Conservation (phyloP, 2,113 vertebrate genomes). For the Ophthalmolycus amberensis region DNA sequence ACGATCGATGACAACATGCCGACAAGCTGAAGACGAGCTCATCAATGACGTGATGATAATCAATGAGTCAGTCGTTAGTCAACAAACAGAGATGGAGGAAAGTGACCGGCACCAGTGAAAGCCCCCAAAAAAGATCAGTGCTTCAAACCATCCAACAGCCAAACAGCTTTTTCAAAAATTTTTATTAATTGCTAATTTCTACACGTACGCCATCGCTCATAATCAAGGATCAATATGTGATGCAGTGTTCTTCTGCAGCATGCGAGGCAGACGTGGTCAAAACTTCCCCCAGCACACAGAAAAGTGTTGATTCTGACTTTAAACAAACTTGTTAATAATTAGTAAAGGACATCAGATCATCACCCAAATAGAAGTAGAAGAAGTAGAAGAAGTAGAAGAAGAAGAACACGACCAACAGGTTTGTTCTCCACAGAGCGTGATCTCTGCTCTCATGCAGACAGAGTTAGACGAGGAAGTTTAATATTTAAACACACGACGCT, state of each 20-base stretch:
- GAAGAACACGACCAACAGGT: neutral
- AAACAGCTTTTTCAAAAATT: neutral
- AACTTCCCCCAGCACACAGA: conserved; percentile 17
- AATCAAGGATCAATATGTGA: neutral
- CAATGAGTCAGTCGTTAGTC: conserved; percentile 25
- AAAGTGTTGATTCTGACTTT: neutral
- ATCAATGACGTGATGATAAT: conserved; percentile 1
- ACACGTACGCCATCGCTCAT: neutral
- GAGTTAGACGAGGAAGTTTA: conserved; percentile 15
- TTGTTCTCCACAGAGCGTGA: neutral
- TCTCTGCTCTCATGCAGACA: conserved; percentile 49
- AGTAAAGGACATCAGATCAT: neutral
- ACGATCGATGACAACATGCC: neutral
- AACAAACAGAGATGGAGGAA: conserved; percentile 26
- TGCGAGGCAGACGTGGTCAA: conserved; percentile 15
- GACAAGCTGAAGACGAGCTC: neutral
- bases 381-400: too few species aligned
- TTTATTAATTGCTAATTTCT: neutral
- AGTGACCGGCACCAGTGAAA: conserved; percentile 56
- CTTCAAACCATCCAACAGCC: conserved; percentile 10
- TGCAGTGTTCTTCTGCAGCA: conserved; percentile 15
- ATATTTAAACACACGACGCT: neutral
- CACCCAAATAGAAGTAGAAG: neutral
- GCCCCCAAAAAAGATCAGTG: conserved; percentile 18
- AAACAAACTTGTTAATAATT: conserved; percentile 43